These are phyloP conservation scores for Premnoplex brunnescens DNA, from an alignment of 2,797 vertebrate species.

Conservation along the genomic window DNA sequence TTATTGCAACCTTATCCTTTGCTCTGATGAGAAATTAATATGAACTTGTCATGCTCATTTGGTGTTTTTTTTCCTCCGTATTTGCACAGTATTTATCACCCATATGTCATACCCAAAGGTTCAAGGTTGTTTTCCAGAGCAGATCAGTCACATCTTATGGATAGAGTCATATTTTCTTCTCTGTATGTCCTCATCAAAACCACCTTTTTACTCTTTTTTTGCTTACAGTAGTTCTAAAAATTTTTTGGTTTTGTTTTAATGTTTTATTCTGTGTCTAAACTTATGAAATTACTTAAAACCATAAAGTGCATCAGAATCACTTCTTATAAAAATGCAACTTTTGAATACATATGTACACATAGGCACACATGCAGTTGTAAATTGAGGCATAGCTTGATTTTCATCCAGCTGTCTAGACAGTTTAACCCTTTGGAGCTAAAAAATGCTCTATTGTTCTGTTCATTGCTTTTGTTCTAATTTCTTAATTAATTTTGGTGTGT, in stretches of 20 bases:
- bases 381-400: neutral
- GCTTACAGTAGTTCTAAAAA: neutral
- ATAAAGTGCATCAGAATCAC: neutral
- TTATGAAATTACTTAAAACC: neutral
- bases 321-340: neutral
- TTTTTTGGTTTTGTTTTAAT: neutral
- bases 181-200: neutral
- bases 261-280: neutral
- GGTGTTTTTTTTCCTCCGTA: accelerated
- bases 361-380: neutral
- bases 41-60: neutral
- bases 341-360: neutral
- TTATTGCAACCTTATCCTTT: neutral
- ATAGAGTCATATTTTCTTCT: neutral
- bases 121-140: neutral
- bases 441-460: neutral
- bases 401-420: neutral
- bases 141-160: neutral
- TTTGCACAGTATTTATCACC: neutral
- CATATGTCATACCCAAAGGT: neutral
- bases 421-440: neutral
- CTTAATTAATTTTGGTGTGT: neutral
- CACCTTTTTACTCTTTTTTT: neutral
- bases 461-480: neutral
- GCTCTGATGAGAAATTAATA: neutral